Evolutionary conservation across 35 echinoderm and acorn worm species (phyloP).

Genomic region (Holothuria glaberrima): DNA sequence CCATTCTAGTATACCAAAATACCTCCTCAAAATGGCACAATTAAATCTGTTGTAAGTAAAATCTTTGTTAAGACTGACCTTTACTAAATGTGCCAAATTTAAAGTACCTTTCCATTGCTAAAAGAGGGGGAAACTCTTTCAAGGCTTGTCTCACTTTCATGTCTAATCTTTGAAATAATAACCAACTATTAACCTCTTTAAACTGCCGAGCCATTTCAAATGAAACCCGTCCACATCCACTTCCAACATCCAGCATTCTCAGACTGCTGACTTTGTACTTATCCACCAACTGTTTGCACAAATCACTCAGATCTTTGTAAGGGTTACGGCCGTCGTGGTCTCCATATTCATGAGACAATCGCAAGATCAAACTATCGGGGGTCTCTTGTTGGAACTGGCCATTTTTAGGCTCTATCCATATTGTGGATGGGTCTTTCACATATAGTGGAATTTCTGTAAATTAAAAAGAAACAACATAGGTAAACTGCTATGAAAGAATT

Average conservation of each 20-base stretch:
- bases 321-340: slow-evolving; percentile 31
- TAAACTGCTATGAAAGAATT: not conserved
- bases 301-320: slow-evolving; percentile 19
- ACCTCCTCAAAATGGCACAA: too few species aligned
- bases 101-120: too few species aligned
- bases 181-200: slow-evolving; percentile 46
- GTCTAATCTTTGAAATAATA: not conserved
- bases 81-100: too few species aligned
- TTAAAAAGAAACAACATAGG: not conserved
- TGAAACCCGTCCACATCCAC: slow-evolving; percentile 74
- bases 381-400: slow-evolving; percentile 64
- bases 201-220: slow-evolving; percentile 73
- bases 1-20: too few species aligned
- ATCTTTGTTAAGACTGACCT: too few species aligned
- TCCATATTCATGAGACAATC: slow-evolving; percentile 56
- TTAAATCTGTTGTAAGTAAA: too few species aligned
- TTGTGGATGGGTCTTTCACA: not conserved
- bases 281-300: slow-evolving; percentile 34
- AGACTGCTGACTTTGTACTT: slow-evolving; percentile 28
- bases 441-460: slow-evolving; percentile 23
- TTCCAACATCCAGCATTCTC: slow-evolving; percentile 59
- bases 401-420: slow-evolving; percentile 62
- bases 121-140: too few species aligned
- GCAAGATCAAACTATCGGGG: not conserved
- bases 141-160: not conserved